Evolutionary conservation across 2,888 invertebrate species (phyloP).

Genomic region (Pseudolycoriella hygida): DNA sequence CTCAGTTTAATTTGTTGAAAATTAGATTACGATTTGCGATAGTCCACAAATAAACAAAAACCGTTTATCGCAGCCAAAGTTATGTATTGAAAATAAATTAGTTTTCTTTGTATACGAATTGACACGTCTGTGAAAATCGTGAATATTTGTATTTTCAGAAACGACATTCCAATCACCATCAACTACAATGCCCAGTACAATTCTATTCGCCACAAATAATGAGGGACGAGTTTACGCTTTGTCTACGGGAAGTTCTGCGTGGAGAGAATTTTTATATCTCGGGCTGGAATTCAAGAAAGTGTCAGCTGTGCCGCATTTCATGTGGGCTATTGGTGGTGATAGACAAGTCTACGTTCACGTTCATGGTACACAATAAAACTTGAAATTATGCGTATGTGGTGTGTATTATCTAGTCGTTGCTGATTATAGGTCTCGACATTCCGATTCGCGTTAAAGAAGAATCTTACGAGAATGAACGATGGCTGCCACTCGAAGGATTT

Average conservation of each 20-base stretch:
- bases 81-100: too few relatives aligned
- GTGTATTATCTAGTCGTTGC: too few relatives aligned
- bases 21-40: too few relatives aligned
- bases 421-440: constrained; percentile 45
- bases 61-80: too few relatives aligned
- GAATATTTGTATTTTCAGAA: too few relatives aligned
- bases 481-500: constrained; percentile 82
- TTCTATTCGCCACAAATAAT: constrained; percentile 70
- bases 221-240: constrained; percentile 76
- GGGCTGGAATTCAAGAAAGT: constrained; percentile 80
- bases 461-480: constrained; percentile 83
- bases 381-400: too few relatives aligned
- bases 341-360: constrained; percentile 86
- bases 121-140: too few relatives aligned
- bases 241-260: constrained; percentile 61
- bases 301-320: constrained; percentile 64
- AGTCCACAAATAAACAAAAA: too few relatives aligned
- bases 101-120: too few relatives aligned
- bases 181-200: constrained; percentile 43
- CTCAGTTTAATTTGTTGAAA: too few relatives aligned
- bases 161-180: background rate
- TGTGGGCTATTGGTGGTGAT: constrained; percentile 89
- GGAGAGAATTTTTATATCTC: constrained; percentile 72
- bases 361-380: too few relatives aligned
- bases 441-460: constrained; percentile 82